A percentile compares a stretch with the other conserved stretches of the same genome.
These are phyloP conservation scores for Pterocles gutturalis DNA, from an alignment of 2,113 vertebrate species.

Conservation along the genomic window DNA sequence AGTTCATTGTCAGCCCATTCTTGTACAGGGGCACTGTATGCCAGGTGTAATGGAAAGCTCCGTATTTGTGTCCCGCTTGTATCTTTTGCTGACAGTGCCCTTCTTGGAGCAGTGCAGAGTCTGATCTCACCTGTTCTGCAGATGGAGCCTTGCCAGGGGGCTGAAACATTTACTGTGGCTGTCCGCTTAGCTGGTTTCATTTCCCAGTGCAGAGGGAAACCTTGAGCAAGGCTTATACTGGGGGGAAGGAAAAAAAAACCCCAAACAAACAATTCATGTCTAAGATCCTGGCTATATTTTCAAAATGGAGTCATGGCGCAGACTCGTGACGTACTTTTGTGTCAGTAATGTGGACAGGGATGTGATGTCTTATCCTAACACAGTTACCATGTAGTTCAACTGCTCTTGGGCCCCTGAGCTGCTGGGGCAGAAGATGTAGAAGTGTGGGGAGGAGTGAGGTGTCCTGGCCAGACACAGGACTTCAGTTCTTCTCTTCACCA, in stretches of 20 bases:
- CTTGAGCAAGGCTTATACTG: not conserved
- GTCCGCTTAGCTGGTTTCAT: not conserved
- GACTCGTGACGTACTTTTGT: not conserved
- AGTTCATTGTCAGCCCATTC: not conserved
- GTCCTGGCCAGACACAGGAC: not conserved
- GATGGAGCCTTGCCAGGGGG: not conserved
- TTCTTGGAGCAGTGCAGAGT: not conserved
- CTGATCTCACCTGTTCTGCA: not conserved
- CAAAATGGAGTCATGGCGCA: not conserved
- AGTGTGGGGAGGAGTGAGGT: fast-evolving
- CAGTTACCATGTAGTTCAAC: not conserved
- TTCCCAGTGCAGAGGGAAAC: not conserved
- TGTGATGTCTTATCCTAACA: not conserved
- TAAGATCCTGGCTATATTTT: not conserved
- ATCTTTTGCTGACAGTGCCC: not conserved
- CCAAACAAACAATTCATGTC: not conserved
- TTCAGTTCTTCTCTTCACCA: not conserved
- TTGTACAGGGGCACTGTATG: not conserved
- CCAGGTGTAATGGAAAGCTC: not conserved
- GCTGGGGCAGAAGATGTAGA: not conserved
- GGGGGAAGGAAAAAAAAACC: not conserved
- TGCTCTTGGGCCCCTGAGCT: not conserved
- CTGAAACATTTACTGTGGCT: not conserved
- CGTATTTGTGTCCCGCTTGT: not conserved
- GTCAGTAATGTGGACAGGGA: not conserved